phyloP scores from a whole-genome alignment of 2,888 invertebrate genomes.

The Ennomos fuscantarius region DNA sequence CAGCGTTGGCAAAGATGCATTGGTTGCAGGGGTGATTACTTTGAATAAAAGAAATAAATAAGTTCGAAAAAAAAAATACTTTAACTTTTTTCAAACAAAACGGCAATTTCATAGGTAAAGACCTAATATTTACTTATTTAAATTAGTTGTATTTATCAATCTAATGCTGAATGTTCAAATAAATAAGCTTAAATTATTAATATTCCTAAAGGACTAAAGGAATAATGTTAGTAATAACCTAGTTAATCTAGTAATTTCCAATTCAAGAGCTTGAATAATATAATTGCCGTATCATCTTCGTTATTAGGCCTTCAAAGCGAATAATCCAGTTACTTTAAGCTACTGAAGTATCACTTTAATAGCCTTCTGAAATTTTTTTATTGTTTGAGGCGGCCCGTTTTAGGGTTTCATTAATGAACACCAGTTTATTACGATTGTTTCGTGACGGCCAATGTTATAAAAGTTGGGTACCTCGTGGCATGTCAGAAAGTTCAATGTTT shows the following conservation, averaged over 20 bases:
- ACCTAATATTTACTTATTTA: no score
- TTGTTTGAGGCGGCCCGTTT: slow-evolving; percentile 24
- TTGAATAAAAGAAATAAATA: no score
- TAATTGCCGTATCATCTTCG: slow-evolving; percentile 12
- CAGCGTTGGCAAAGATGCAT: no score
- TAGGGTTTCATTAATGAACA: slow-evolving; percentile 31
- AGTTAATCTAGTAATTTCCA: slow-evolving; percentile 1
- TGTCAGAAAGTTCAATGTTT: slow-evolving; percentile 20
- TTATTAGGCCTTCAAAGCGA: slow-evolving; percentile 32
- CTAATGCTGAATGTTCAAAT: neutral
- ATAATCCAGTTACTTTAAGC: slow-evolving; percentile 20
- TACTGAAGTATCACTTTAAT: slow-evolving; percentile 28
- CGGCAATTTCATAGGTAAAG: no score
- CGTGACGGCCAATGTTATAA: slow-evolving; percentile 24
- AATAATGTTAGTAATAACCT: slow-evolving; percentile 1
- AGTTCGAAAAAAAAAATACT: no score
- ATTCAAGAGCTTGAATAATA: slow-evolving; percentile 22
- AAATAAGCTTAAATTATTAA: slow-evolving; percentile 9
- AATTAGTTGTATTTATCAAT: no score
- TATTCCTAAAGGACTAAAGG: slow-evolving; percentile 8
- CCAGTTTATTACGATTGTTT: slow-evolving; percentile 31
- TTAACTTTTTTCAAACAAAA: no score
- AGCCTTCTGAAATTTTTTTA: slow-evolving; percentile 32
- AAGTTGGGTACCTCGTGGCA: slow-evolving; percentile 5
- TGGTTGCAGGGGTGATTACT: no score